phyloP scores from a whole-genome alignment of 2,888 invertebrate genomes.

The Cenopis cana region DNA sequence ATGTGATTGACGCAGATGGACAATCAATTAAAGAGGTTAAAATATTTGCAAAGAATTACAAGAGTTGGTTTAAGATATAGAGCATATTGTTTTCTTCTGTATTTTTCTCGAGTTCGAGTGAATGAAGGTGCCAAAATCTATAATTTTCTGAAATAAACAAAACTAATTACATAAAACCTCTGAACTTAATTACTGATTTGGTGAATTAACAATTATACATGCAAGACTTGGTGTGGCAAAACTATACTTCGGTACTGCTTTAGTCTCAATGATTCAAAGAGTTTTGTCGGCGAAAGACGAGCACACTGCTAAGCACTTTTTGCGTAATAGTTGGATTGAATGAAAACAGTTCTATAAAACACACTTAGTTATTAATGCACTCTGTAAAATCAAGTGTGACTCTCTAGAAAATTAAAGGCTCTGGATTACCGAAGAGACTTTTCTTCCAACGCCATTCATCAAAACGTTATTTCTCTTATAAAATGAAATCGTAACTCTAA shows the following conservation, averaged over 20 bases:
- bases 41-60: neutral
- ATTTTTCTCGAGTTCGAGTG: too few relatives aligned
- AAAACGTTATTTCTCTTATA: constrained; percentile 32
- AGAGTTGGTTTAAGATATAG: neutral
- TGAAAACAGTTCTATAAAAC: neutral
- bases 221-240: too few relatives aligned
- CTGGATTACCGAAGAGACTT: neutral
- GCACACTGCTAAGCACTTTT: too few relatives aligned
- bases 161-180: too few relatives aligned
- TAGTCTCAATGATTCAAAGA: too few relatives aligned
- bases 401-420: neutral
- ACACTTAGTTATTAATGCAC: neutral
- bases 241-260: too few relatives aligned
- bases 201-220: too few relatives aligned
- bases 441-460: constrained; percentile 22
- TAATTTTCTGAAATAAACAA: too few relatives aligned
- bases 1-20: neutral
- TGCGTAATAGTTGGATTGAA: neutral
- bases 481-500: constrained; percentile 38
- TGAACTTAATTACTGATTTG: too few relatives aligned
- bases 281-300: too few relatives aligned
- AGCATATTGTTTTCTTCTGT: neutral
- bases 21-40: neutral
- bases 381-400: neutral
- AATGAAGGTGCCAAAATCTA: too few relatives aligned